These are phyloP conservation scores for Bubo scandiacus DNA, from an alignment of 2,113 vertebrate genomes.

Conservation along the genomic window DNA sequence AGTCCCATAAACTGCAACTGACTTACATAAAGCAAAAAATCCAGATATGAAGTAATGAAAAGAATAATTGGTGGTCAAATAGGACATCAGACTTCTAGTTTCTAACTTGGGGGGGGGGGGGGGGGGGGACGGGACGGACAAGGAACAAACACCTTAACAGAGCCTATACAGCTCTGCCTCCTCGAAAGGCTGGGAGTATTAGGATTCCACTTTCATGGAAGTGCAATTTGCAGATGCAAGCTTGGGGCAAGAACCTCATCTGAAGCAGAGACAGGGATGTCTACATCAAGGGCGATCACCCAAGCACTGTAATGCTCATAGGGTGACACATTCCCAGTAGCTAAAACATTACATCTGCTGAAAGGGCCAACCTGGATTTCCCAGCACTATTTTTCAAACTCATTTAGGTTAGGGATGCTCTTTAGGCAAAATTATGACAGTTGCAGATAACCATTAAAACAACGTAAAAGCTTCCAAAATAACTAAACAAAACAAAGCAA, in stretches of 20 bases:
- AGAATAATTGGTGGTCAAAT: not conserved
- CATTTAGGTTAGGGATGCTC: not conserved
- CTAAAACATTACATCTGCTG: not conserved
- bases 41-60: not conserved
- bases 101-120: fast-evolving
- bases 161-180: not conserved
- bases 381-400: not conserved
- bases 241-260: not conserved
- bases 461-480: not conserved
- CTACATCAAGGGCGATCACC: not conserved
- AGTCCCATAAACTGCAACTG: not conserved
- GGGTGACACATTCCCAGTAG: not conserved
- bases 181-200: not conserved
- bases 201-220: not conserved
- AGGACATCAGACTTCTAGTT: not conserved
- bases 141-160: not conserved
- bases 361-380: not conserved
- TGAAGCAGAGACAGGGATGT: not conserved
- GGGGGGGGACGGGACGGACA: too few relatives aligned
- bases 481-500: not conserved
- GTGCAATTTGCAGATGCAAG: not conserved
- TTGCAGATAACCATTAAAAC: not conserved
- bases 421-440: not conserved
- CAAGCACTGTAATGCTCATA: not conserved
- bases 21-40: not conserved